Conservation (phyloP, 2,888 invertebrate species). For the Ariolimax columbianus region DNA sequence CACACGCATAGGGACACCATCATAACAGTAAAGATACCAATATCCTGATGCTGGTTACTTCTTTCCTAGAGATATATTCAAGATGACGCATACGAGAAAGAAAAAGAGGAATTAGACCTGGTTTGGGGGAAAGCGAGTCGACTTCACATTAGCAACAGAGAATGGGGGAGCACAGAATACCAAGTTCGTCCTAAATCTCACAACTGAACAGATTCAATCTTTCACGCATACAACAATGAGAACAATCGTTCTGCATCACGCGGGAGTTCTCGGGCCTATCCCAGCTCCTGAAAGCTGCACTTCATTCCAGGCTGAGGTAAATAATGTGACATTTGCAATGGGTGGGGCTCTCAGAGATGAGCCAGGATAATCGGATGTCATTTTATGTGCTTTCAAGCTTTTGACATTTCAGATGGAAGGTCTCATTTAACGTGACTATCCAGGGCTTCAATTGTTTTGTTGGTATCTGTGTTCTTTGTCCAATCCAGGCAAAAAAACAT, state of each 20-base stretch:
- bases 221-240: neutral
- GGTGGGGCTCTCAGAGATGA: neutral
- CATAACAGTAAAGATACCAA: too few relatives aligned
- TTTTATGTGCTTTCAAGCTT: conserved; percentile 1
- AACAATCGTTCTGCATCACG: neutral
- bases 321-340: neutral
- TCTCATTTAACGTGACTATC: neutral
- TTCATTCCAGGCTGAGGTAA: neutral
- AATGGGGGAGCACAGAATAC: neutral
- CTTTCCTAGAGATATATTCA: too few relatives aligned
- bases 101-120: too few relatives aligned
- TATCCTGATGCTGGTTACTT: too few relatives aligned
- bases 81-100: too few relatives aligned
- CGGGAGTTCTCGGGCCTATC: neutral
- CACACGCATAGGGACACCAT: too few relatives aligned
- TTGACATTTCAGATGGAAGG: conserved; percentile 15
- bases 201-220: neutral
- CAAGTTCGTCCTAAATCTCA: neutral
- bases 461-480: too few relatives aligned
- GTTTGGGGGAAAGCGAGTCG: too few relatives aligned
- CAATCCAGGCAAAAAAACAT: too few relatives aligned
- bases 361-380: neutral
- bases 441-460: neutral
- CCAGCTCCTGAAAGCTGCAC: neutral
- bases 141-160: too few relatives aligned